Base-by-base conservation (phyloP, 1,140 invertebrate genomes). In the Sitobion miscanthi region DNA sequence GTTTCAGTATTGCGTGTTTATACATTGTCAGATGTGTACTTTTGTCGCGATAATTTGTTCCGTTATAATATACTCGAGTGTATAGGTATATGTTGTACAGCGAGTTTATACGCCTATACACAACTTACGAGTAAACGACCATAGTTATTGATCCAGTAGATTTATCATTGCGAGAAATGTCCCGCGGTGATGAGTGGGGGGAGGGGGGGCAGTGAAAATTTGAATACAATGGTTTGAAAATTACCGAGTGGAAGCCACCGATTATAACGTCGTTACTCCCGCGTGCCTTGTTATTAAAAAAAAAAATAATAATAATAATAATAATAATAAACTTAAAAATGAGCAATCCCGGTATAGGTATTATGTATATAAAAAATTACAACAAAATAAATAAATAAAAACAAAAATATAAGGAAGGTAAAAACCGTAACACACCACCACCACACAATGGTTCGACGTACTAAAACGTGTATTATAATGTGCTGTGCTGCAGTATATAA, bases 161-260 rank as follows among this genome's bases (percentile, higher is more conserved):
- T 38, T 57, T 57, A 89, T 89, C 88, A 25, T 89, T 89, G 47
- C 2, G 20, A 85, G n/a, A n/a, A 35, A 54, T 38, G 49, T 54
- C n/a, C 88, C 23, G 52, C 3, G 52, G 35, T 35, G 35, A 38
- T 52, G 52, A 54, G n/a, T 49, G 21, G 52, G 77, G 20, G 25
- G 38, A 1, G 25, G 57, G 69, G 54, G 23, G 25, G 0, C 11
- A 20, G 8, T 30, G 30, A 45, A 91, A 69, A 91, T 91, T 91
- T 91, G 57, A 91, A 91, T 91, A 91, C 90, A 91, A 91, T 91
- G 62, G 62, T 77, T 62, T n/a, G 42, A 77, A 47, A 91, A 91
- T 91, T 47, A 77, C 69, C 69, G 69, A 83, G 90, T 92, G 23
- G 69, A 83, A 91, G 90, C 90, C 90, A 52, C 90, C 69, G 90